Percentiles rank a stretch among this genome's conserved stretches.
phyloP scores from a whole-genome alignment of 2,888 invertebrate species.

The Bellardia pandia region DNA sequence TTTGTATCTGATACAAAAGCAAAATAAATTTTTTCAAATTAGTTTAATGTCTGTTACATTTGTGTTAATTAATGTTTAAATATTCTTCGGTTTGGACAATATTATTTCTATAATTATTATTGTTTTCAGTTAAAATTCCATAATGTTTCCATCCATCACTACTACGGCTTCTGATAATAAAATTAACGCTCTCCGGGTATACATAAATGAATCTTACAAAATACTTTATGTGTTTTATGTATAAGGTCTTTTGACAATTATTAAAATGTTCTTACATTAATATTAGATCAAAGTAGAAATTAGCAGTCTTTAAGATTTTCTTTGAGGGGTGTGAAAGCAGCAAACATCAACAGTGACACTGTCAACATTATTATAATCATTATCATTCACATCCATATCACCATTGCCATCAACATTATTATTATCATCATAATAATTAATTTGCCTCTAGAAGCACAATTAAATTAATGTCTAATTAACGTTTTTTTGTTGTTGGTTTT shows the following conservation, averaged over 20 bases:
- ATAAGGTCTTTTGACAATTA: constrained; percentile 18
- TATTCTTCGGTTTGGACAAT: not conserved
- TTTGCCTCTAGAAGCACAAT: constrained; percentile 72
- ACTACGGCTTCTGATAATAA: not conserved
- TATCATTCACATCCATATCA: constrained; percentile 13
- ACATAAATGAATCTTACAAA: constrained; percentile 25
- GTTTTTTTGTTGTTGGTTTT: constrained; percentile 36
- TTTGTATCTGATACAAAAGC: no score
- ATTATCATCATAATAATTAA: constrained; percentile 64
- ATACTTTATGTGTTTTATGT: constrained; percentile 2
- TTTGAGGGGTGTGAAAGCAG: not conserved
- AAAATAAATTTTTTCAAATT: no score
- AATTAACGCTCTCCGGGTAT: constrained; percentile 20
- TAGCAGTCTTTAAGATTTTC: not conserved
- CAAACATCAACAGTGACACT: constrained; percentile 1
- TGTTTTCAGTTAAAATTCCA: not conserved
- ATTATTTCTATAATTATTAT: not conserved
- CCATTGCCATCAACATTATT: constrained; percentile 9
- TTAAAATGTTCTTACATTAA: constrained; percentile 37
- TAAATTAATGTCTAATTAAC: constrained; percentile 76
- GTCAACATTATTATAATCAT: constrained; percentile 2
- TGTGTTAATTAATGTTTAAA: not conserved
- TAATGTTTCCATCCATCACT: not conserved
- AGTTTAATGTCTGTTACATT: no score
- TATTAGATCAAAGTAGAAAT: constrained; percentile 47